These are phyloP conservation scores for Crocallis elinguaria DNA, from an alignment of 2,888 invertebrate species.

Conservation along the genomic window DNA sequence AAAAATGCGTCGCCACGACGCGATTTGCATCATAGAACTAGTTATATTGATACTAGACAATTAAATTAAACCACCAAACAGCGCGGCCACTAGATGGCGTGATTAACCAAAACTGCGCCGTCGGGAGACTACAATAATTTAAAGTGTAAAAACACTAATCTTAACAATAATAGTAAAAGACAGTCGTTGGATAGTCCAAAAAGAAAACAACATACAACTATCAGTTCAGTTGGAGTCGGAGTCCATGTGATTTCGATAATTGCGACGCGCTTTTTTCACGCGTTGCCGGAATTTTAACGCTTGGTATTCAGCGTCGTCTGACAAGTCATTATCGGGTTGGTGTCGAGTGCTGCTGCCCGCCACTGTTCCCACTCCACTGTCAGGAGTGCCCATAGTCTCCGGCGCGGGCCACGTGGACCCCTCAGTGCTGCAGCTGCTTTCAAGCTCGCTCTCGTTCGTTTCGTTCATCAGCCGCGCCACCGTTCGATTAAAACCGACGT, in stretches of 20 bases:
- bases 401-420: constrained; percentile 62
- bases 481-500: constrained; percentile 61
- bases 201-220: constrained; percentile 23
- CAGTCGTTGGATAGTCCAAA: constrained; percentile 44
- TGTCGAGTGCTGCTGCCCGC: constrained; percentile 66
- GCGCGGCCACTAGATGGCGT: constrained; percentile 12
- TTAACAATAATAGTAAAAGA: constrained; percentile 42
- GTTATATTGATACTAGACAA: too few relatives aligned
- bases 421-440: constrained; percentile 78
- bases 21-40: too few relatives aligned
- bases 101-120: constrained; percentile 11
- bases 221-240: constrained; percentile 86
- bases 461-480: constrained; percentile 78
- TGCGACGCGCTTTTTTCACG: constrained; percentile 86
- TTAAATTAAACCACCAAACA: too few relatives aligned
- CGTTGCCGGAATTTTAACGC: constrained; percentile 84
- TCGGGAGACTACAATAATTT: constrained; percentile 12
- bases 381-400: constrained; percentile 59
- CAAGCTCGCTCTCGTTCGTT: constrained; percentile 79
- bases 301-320: constrained; percentile 79
- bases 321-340: constrained; percentile 61
- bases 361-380: constrained; percentile 71
- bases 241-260: constrained; percentile 87
- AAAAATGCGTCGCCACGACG: too few relatives aligned
- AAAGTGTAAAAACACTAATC: constrained; percentile 29